Conservation (phyloP, 2,797 vertebrate species). For the Macropus fuliginosus region DNA sequence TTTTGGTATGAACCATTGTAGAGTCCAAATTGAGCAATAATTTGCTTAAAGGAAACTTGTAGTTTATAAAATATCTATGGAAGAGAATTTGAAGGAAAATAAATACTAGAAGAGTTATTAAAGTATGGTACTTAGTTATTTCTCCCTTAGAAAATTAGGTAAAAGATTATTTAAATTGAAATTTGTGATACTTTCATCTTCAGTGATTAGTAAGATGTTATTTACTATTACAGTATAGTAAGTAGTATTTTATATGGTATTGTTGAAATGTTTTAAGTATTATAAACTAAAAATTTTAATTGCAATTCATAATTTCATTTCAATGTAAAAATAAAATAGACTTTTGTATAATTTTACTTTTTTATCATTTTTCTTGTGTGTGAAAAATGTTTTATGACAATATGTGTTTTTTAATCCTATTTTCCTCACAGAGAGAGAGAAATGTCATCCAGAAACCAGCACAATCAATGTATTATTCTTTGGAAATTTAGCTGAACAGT, state of each 20-base stretch:
- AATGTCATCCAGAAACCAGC: conserved; percentile 47
- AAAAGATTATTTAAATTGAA: conserved; percentile 10
- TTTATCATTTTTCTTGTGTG: conserved; percentile 22
- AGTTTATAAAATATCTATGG: conserved; percentile 1
- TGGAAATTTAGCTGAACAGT: conserved; percentile 83
- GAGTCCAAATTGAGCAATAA: conserved; percentile 18
- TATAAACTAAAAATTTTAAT: conserved; percentile 32
- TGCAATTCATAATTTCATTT: conserved; percentile 34
- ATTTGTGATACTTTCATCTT: conserved; percentile 42
- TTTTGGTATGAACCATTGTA: background rate
- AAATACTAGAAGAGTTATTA: conserved; percentile 4
- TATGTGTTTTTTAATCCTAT: conserved; percentile 5
- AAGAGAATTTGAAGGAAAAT: background rate
- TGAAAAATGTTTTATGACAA: conserved; percentile 2
- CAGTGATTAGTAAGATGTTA: background rate
- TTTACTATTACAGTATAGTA: background rate
- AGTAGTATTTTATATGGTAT: conserved; percentile 3
- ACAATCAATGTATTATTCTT: conserved; percentile 81
- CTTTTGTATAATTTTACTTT: conserved; percentile 34
- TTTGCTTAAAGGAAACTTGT: background rate
- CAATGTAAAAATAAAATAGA: conserved; percentile 5
- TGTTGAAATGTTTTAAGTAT: conserved; percentile 21
- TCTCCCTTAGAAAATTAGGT: background rate
- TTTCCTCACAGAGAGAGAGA: conserved; percentile 73
- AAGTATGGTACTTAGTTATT: background rate